Evolutionary conservation across 2,797 vertebrate genomes (phyloP).

Genomic region (Miichthys miiuy): DNA sequence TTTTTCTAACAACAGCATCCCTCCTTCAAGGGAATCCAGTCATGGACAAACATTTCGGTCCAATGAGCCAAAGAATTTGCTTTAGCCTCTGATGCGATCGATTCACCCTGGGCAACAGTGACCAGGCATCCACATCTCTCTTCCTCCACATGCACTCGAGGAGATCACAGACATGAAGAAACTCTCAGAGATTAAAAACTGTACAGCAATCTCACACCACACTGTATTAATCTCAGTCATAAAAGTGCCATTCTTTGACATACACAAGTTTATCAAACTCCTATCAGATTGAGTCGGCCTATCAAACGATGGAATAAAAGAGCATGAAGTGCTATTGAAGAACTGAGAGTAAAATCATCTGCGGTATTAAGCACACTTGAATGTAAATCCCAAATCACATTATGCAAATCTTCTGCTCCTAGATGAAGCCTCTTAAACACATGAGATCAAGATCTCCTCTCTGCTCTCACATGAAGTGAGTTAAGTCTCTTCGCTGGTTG

Average conservation of each 20-base stretch:
- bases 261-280: constrained; percentile 65
- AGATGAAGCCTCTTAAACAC: constrained; percentile 72
- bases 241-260: constrained; percentile 58
- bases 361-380: constrained; percentile 72
- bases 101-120: background rate
- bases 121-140: constrained; percentile 5
- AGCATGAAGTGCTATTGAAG: constrained; percentile 61
- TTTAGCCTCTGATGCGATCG: constrained; percentile 27
- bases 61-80: constrained; percentile 23
- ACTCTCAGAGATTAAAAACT: constrained; percentile 53
- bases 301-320: constrained; percentile 63
- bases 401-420: constrained; percentile 79
- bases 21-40: constrained; percentile 4
- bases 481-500: constrained; percentile 9
- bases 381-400: constrained; percentile 77
- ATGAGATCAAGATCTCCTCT: constrained; percentile 68
- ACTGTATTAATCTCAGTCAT: constrained; percentile 57
- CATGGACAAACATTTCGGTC: background rate
- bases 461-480: constrained; percentile 11
- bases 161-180: constrained; percentile 58
- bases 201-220: constrained; percentile 42
- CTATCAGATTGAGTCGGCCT: constrained; percentile 64
- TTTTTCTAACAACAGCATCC: background rate
- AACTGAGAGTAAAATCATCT: constrained; percentile 69
- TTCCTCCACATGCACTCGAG: constrained; percentile 39